phyloP scores from a whole-genome alignment of 2,113 vertebrate genomes.

The Ariopsis seemanni region DNA sequence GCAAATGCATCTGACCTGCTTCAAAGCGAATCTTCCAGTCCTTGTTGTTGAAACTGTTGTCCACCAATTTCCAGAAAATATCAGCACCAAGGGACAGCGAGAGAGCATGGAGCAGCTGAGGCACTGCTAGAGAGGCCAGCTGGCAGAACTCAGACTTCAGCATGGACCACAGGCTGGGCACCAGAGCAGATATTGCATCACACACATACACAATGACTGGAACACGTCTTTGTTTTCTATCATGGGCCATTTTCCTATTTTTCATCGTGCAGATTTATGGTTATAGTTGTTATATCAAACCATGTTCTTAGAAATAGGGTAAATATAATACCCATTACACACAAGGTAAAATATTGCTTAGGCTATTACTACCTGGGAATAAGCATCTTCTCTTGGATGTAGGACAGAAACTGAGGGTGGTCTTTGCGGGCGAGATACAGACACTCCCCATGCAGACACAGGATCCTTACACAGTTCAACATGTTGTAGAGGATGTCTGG shows the following conservation, averaged over 20 bases:
- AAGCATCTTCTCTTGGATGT: slow-evolving; percentile 95
- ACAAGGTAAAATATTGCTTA: neutral
- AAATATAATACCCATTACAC: neutral
- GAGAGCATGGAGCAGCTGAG: slow-evolving; percentile 92
- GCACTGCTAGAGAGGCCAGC: slow-evolving; percentile 90
- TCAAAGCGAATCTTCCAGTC: slow-evolving; percentile 99
- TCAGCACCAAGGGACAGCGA: slow-evolving; percentile 92
- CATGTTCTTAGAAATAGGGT: neutral
- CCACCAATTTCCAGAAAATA: slow-evolving; percentile 98
- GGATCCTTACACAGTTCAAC: slow-evolving; percentile 94
- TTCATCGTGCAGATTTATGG: neutral
- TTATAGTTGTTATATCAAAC: neutral
- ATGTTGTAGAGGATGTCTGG: slow-evolving; percentile 98
- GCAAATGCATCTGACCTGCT: slow-evolving; percentile 80
- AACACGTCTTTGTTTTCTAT: neutral
- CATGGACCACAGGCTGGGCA: slow-evolving; percentile 90
- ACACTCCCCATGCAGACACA: slow-evolving; percentile 95
- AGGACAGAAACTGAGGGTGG: slow-evolving; percentile 90
- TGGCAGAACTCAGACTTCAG: slow-evolving; percentile 96
- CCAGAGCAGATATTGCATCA: slow-evolving; percentile 32
- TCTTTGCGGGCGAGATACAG: slow-evolving; percentile 91
- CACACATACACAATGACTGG: slow-evolving; percentile 38
- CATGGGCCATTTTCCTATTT: neutral
- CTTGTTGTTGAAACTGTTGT: slow-evolving; percentile 94
- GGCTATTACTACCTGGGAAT: slow-evolving; percentile 83